phyloP scores from a whole-genome alignment of 2,113 vertebrate genomes.

The Plecotus auritus region DNA sequence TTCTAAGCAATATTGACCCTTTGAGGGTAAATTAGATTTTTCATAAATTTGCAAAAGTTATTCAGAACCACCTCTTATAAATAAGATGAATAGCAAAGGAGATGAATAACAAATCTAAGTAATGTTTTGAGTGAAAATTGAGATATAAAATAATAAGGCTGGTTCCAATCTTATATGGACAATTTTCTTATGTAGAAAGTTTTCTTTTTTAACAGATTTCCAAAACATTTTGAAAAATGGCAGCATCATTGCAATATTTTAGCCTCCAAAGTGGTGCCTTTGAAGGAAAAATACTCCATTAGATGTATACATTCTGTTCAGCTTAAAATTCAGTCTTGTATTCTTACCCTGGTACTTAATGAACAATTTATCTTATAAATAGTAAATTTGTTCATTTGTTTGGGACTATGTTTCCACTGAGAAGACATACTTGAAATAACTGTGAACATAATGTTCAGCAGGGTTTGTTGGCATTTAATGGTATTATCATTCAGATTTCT shows the following conservation, averaged over 20 bases:
- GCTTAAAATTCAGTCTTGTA: conserved; percentile 36
- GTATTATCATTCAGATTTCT: conserved; percentile 1
- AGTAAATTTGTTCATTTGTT: neutral
- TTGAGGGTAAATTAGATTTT: neutral
- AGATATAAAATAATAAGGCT: neutral
- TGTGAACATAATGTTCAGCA: neutral
- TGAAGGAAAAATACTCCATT: conserved; percentile 64
- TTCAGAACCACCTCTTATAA: neutral
- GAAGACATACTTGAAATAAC: neutral
- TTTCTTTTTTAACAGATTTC: conserved; percentile 15
- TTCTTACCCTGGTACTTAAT: neutral
- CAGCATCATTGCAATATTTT: neutral
- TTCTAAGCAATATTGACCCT: neutral
- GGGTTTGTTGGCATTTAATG: neutral
- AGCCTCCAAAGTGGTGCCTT: conserved; percentile 28
- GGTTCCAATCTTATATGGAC: neutral
- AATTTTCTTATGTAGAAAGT: neutral
- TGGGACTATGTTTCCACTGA: neutral
- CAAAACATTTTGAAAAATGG: conserved; percentile 3
- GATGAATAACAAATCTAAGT: neutral
- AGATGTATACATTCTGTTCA: conserved; percentile 50
- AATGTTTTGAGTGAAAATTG: neutral
- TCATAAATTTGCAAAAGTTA: neutral
- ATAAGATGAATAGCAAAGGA: neutral
- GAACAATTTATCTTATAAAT: neutral